phyloP scores from a whole-genome alignment of 2,888 invertebrate genomes.

The Stratiomys singularior region DNA sequence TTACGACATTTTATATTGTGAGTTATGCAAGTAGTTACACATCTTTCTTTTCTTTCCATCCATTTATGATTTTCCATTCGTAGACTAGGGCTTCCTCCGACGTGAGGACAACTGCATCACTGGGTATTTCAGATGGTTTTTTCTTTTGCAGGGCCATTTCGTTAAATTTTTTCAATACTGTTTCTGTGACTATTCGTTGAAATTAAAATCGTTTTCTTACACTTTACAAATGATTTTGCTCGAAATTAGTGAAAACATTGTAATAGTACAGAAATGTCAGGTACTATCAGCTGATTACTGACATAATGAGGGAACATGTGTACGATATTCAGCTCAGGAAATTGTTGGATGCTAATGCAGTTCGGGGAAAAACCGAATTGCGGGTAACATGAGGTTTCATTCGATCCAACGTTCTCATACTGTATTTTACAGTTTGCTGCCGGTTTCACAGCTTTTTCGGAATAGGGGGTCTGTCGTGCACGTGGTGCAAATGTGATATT shows the following conservation, averaged over 20 bases:
- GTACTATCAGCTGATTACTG: background rate
- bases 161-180: background rate
- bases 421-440: too few relatives aligned
- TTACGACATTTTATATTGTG: too few relatives aligned
- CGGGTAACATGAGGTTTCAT: too few relatives aligned
- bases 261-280: background rate
- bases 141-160: slow-evolving; percentile 70
- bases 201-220: background rate
- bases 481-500: too few relatives aligned
- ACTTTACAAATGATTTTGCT: background rate
- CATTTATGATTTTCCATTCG: slow-evolving; percentile 69
- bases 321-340: background rate
- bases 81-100: slow-evolving; percentile 71
- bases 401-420: too few relatives aligned
- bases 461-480: too few relatives aligned
- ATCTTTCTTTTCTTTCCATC: slow-evolving; percentile 72
- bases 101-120: slow-evolving; percentile 70
- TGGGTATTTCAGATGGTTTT: slow-evolving; percentile 67
- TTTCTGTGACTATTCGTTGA: too few relatives aligned
- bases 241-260: background rate
- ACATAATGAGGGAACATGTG: background rate
- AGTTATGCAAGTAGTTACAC: slow-evolving; percentile 67
- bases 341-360: background rate
- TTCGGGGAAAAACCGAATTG: background rate
- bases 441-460: too few relatives aligned